Conservation (phyloP, 2,888 invertebrate genomes). For the Cantharis flavilabris region DNA sequence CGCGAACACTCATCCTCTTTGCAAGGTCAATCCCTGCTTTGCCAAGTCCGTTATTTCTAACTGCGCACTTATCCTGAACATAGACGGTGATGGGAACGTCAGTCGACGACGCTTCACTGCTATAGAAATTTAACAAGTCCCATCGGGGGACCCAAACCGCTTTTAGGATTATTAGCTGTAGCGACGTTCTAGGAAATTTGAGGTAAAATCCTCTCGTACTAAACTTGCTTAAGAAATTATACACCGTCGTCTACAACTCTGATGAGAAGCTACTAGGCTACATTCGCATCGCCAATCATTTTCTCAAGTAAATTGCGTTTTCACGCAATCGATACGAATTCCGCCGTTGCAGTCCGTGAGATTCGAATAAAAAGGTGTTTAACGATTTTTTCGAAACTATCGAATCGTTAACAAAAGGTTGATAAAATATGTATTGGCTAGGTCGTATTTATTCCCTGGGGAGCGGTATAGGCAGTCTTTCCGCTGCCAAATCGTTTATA, state of each 20-base stretch:
- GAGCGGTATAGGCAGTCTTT: not conserved
- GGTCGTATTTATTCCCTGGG: not conserved
- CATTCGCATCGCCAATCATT: not conserved
- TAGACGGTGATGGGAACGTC: conserved; percentile 23
- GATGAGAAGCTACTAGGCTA: not conserved
- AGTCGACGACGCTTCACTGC: conserved; percentile 19
- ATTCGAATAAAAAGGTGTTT: not conserved
- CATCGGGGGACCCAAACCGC: conserved; percentile 25
- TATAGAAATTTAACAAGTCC: conserved; percentile 26
- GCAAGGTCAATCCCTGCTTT: conserved; percentile 24
- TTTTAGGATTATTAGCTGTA: conserved; percentile 27
- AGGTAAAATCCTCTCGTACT: conserved; percentile 10
- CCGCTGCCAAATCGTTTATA: conserved; percentile 19
- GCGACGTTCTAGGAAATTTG: conserved; percentile 21
- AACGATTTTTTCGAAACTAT: not conserved
- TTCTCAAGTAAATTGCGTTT: not conserved
- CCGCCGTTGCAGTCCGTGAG: not conserved
- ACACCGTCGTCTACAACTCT: not conserved
- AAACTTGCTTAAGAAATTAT: conserved; percentile 2
- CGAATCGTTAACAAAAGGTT: not conserved
- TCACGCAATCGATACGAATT: not conserved
- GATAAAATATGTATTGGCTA: conserved; percentile 3
- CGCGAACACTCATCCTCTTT: conserved; percentile 30
- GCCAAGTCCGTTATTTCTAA: conserved; percentile 29
- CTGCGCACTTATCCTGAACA: conserved; percentile 27